phyloP scores from a whole-genome alignment of 2,113 vertebrate species.

The Euleptes europaea region DNA sequence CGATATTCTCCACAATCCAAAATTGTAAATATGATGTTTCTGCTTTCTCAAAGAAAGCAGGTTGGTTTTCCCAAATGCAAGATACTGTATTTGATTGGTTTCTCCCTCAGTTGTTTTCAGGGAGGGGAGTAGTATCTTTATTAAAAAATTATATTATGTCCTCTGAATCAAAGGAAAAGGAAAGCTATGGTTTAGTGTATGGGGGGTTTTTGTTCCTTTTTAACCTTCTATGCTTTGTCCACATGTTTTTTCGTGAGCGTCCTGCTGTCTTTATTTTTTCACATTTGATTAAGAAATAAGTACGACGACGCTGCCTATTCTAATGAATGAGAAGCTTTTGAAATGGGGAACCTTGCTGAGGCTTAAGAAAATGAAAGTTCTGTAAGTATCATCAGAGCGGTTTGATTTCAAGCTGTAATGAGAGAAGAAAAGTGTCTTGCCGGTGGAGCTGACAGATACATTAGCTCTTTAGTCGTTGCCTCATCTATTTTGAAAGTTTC shows the following conservation, averaged over 20 bases:
- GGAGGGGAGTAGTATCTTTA: constrained; percentile 7
- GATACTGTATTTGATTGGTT: not conserved
- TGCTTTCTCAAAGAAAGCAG: not conserved
- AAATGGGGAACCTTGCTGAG: constrained; percentile 27
- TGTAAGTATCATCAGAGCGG: constrained; percentile 10
- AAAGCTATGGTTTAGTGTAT: constrained; percentile 19
- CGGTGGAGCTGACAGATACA: not conserved
- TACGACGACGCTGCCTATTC: constrained; percentile 18
- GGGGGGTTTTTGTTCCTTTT: not conserved
- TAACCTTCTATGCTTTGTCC: not conserved
- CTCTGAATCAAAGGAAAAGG: constrained; percentile 9
- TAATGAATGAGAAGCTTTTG: constrained; percentile 22
- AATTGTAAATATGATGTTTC: not conserved
- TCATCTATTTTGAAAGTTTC: not conserved
- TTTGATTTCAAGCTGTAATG: constrained; percentile 23
- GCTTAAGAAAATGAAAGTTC: constrained; percentile 30
- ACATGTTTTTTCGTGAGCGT: constrained; percentile 16
- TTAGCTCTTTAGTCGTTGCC: constrained; percentile 20
- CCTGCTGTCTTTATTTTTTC: constrained; percentile 38
- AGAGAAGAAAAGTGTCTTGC: not conserved
- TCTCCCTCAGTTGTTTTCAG: constrained; percentile 14
- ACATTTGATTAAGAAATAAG: constrained; percentile 52
- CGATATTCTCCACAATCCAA: not conserved
- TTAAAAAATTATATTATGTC: constrained; percentile 11
- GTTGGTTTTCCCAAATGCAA: not conserved